Percentiles rank a stretch among this genome's conserved stretches.
These are phyloP conservation scores for Drosophila gaucha DNA, from an alignment of 2,888 invertebrate species.

Conservation along the genomic window DNA sequence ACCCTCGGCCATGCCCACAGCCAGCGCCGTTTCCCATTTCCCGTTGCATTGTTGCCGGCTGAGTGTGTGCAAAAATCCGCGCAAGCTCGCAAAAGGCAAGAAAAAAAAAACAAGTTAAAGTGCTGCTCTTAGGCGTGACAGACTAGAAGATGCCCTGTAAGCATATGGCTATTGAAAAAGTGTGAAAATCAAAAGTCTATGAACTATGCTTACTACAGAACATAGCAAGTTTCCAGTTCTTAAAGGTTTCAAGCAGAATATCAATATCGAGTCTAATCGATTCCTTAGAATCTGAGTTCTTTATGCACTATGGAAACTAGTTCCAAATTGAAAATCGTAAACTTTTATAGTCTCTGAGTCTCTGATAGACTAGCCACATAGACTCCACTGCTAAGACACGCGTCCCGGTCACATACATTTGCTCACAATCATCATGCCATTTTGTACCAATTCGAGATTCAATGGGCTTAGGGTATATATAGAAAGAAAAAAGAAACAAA, in stretches of 20 bases:
- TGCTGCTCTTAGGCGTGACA: neutral
- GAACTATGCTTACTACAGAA: neutral
- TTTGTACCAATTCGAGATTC: neutral
- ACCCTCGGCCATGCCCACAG: neutral
- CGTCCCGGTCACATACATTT: no score
- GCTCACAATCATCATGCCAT: neutral
- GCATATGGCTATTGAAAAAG: neutral
- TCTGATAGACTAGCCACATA: no score
- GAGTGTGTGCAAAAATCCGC: conserved; percentile 46
- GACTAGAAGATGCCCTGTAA: neutral
- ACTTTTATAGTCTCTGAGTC: no score
- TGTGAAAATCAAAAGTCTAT: no score
- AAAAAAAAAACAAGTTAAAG: conserved; percentile 14
- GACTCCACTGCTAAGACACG: no score
- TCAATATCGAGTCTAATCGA: neutral
- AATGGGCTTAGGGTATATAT: conserved; percentile 6
- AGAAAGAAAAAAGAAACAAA: conserved; percentile 47
- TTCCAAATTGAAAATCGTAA: neutral
- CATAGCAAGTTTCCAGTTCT: neutral
- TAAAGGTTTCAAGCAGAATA: no score
- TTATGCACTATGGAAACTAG: neutral
- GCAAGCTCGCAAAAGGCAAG: conserved; percentile 22
- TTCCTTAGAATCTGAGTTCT: no score
- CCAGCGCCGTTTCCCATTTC: conserved; percentile 14
- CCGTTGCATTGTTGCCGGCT: conserved; percentile 48